phyloP scores from a whole-genome alignment of 92 coral and sea anemone species.

The Parazoanthus atlanticus region DNA sequence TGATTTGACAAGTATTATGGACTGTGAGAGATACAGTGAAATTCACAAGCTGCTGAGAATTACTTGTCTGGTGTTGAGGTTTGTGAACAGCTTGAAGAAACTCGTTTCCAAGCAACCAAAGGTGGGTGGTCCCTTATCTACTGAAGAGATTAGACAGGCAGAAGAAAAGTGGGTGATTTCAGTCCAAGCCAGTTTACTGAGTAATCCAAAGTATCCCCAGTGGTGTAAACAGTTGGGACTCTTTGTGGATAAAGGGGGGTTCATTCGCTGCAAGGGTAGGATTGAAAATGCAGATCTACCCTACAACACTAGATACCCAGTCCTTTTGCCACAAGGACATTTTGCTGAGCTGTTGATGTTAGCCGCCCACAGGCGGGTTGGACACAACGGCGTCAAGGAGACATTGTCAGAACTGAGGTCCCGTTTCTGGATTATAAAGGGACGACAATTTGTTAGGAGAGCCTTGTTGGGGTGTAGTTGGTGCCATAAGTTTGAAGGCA shows the following conservation, averaged over 20 bases:
- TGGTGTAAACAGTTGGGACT: constrained; percentile 42
- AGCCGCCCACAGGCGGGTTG: too few species aligned
- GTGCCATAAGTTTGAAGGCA: constrained; percentile 12
- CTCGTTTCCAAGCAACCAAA: constrained; percentile 6
- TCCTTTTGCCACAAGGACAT: too few species aligned
- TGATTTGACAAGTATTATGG: constrained; percentile 8
- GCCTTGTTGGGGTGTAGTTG: too few species aligned
- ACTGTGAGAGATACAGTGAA: constrained; percentile 7
- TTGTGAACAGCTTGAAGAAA: constrained; percentile 14
- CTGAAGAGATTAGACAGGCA: constrained; percentile 29
- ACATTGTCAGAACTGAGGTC: too few species aligned
- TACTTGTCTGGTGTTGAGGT: constrained; percentile 13
- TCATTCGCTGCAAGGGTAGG: constrained; percentile 56
- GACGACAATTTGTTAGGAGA: too few species aligned
- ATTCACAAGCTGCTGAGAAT: not conserved
- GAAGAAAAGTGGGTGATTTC: constrained; percentile 40
- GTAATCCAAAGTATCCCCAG: constrained; percentile 23
- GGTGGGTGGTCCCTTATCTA: constrained; percentile 44
- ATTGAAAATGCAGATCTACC: too few species aligned
- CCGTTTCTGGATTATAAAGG: too few species aligned
- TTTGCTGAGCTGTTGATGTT: too few species aligned
- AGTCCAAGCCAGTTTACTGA: constrained; percentile 26
- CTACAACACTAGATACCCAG: too few species aligned
- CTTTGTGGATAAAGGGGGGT: constrained; percentile 32
- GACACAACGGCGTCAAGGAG: too few species aligned